Conservation (phyloP, 2,797 vertebrate species). For the Muraenolepis orangiensis region DNA sequence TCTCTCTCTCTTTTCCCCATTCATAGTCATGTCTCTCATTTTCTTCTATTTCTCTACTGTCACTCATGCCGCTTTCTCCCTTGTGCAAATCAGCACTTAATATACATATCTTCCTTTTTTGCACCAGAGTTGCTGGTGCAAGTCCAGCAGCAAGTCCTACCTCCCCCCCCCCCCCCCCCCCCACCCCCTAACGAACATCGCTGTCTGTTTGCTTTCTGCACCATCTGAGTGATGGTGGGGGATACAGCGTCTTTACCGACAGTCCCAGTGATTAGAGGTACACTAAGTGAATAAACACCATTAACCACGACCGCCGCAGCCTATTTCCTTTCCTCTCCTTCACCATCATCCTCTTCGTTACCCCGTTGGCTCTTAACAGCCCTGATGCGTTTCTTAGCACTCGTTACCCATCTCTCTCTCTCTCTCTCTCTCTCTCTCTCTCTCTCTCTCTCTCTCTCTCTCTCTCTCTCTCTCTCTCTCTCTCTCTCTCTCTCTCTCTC, state of each 20-base stretch:
- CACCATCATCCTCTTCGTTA: neutral
- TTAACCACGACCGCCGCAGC: neutral
- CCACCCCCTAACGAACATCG: neutral
- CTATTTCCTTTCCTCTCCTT: neutral
- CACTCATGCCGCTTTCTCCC: neutral
- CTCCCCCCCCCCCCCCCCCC: neutral
- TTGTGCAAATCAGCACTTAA: neutral
- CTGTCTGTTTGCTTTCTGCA: neutral
- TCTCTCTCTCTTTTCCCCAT: neutral
- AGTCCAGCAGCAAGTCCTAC: neutral
- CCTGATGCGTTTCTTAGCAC: neutral
- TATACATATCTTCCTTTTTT: neutral
- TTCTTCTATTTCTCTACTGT: neutral
- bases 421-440: neutral
- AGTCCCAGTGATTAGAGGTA: conserved; percentile 22
- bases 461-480: neutral
- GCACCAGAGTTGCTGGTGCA: neutral
- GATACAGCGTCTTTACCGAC: conserved; percentile 44
- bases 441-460: neutral
- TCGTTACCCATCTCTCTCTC: neutral
- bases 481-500: neutral
- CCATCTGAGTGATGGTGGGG: neutral
- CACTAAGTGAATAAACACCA: conserved; percentile 59
- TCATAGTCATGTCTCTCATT: neutral
- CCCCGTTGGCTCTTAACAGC: neutral